Evolutionary conservation across 2,113 vertebrate species (phyloP), one percentile per base, ranked within the genome.

Genomic region (Chlorodrepanis virens): DNA sequence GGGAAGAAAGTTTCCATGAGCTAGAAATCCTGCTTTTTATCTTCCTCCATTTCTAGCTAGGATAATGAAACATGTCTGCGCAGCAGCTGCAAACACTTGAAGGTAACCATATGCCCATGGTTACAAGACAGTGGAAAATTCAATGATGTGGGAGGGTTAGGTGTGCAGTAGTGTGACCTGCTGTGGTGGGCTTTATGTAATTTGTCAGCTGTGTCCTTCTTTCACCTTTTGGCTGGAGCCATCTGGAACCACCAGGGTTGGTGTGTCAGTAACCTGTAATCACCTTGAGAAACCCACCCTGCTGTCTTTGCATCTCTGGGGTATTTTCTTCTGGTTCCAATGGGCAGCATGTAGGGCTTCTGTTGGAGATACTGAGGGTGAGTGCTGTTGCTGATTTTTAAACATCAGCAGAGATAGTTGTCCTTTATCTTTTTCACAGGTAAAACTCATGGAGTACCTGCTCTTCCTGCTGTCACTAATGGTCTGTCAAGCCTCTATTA

Each of bases 241-340:
- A 0, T 9, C 42, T 42, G 39, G 45, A 37, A 45, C 27, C 10
- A 56, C 12, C 14, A 53, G 50, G 19, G 37, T 20, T 1, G 2
- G 15, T 44, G 29, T 75, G 37, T 6, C 29, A 45, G 16, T 39
- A 56, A 44, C 21, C 39, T 63, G 13, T 17, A 67, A 71, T n/a
- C 27, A 52, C 35, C 27, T 68, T 44, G 14, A 74, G 82, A 85
- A 76, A 65, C 16, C 7, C 25, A 61, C 27, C 9, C 44, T 31
- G 6, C 53, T 80, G 37, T 12, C 31, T 49, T 27, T 56, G 39
- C 20, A 21, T 31, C 18, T 27, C 13, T 10, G 59, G 18, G 42
- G 24, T 49, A 9, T 77, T 79, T 84, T 59, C 37, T 82, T 21
- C 68, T 86, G 9, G 10, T 72, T 92, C 39, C 20, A 33, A 1